Base-by-base conservation (phyloP, 2,113 vertebrate genomes). In the Sclerurus mexicanus region DNA sequence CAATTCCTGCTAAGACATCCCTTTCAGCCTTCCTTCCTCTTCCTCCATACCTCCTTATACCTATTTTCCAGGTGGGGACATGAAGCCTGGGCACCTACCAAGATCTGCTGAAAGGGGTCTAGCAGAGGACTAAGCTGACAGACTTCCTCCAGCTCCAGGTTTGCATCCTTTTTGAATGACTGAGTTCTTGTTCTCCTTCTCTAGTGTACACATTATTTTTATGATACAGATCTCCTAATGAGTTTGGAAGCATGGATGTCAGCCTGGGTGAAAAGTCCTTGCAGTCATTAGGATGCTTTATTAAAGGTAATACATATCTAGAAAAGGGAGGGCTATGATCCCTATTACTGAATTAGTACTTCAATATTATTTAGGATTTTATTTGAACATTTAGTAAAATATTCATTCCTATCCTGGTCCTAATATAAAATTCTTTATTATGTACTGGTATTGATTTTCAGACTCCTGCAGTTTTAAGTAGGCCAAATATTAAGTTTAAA, bases 341-440 rank as follows among this genome's bases (percentile, higher is more conserved):
- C 39, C 37, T 73, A 47, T 33, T 86, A 46, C 33, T 72, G 68
- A 80, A 88, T 67, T 5, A 78, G 33, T 52, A 50, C 28, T 78
- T 93, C 8, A 9, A 55, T 68, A 87, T 87, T 93, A 73, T 59
- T 77, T 74, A 52, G 63, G 64, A 78, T 84, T 95, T 95, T 68
- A 91, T 88, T 95, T 95, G 60, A 87, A 93, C 40, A 94, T 92
- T 64, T 24, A 75, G 64, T 89, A 89, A 96, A 96, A 95, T 92
- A 95, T 93, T 90, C 10, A 95, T 91, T 89, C 39, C 63, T 89
- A 72, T 56, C 60, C 52, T 44, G 30, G 46, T 74, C 20, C 27
- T 84, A 87, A 89, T 90, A 71, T 68, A 96, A 95, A 95, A 94
- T 95, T 95, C 84, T 78, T 91, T 94, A 87, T 95, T 81, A 89